phyloP scores from a whole-genome alignment of 2,888 invertebrate genomes.

The Orthosia cruda region DNA sequence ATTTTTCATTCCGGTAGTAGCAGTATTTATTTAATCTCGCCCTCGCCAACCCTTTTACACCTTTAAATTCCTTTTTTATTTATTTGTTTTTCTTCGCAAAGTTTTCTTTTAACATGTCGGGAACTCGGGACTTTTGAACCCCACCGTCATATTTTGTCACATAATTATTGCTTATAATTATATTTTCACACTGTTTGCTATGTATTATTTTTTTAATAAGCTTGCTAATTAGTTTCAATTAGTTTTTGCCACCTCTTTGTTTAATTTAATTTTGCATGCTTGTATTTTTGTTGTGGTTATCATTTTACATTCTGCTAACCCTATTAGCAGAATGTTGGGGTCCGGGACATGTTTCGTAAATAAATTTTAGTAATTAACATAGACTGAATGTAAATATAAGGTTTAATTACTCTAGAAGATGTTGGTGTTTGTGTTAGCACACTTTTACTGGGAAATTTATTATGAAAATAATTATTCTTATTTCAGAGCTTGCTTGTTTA shows the following conservation, averaged over 20 bases:
- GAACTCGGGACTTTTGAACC: background rate
- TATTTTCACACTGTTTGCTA: slow-evolving; percentile 35
- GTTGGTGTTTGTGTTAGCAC: slow-evolving; percentile 3
- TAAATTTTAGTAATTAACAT: slow-evolving; percentile 40
- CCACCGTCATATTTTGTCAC: slow-evolving; percentile 44
- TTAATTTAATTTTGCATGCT: slow-evolving; percentile 53
- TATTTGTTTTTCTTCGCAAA: slow-evolving; percentile 37
- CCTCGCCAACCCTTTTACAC: slow-evolving; percentile 24
- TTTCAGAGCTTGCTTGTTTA: background rate
- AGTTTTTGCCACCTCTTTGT: slow-evolving; percentile 50
- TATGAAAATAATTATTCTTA: background rate
- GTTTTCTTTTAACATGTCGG: slow-evolving; percentile 7
- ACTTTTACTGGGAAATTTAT: slow-evolving; percentile 5
- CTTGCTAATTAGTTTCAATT: slow-evolving; percentile 55
- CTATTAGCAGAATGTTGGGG: slow-evolving; percentile 28
- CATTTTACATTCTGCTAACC: no score
- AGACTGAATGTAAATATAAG: slow-evolving; percentile 12
- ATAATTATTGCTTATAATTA: slow-evolving; percentile 48
- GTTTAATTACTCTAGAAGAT: slow-evolving; percentile 40
- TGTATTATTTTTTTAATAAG: slow-evolving; percentile 38
- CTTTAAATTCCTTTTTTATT: slow-evolving; percentile 34
- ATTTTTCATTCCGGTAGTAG: slow-evolving; percentile 20
- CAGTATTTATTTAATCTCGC: slow-evolving; percentile 49
- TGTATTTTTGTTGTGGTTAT: slow-evolving; percentile 53
- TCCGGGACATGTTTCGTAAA: slow-evolving; percentile 42